Conservation (phyloP, 2,797 vertebrate genomes). For the Paguma larvata region DNA sequence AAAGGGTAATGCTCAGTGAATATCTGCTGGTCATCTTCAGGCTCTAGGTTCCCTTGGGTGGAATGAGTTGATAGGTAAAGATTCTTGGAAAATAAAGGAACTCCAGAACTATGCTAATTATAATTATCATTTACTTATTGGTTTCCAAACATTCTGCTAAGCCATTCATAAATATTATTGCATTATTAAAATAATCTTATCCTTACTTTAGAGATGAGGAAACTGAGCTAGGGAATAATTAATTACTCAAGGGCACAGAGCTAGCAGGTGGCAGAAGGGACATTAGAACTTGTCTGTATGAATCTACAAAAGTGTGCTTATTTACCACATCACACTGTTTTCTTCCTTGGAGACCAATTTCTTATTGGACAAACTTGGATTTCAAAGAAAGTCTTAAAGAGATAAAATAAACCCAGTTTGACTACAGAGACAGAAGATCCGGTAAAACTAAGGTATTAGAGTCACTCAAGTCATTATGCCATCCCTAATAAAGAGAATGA, state of each 20-base stretch:
- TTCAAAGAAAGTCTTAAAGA: not conserved
- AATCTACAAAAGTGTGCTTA: not conserved
- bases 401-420: not conserved
- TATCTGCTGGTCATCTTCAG: not conserved
- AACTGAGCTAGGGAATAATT: not conserved
- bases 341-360: not conserved
- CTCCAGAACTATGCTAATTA: not conserved
- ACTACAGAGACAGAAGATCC: not conserved
- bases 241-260: not conserved
- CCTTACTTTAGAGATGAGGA: not conserved
- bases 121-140: not conserved
- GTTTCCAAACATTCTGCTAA: not conserved
- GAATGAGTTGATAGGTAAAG: not conserved
- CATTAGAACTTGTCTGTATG: not conserved
- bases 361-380: not conserved
- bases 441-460: not conserved
- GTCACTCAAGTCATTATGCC: not conserved
- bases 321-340: not conserved
- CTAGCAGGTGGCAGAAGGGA: not conserved
- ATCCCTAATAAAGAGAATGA: not conserved
- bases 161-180: not conserved
- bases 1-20: not conserved
- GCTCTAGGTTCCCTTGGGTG: not conserved
- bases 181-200: constrained; percentile 5
- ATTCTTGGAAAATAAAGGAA: not conserved